Evolutionary conservation across 2,113 vertebrate species (phyloP).

Genomic region (Romanogobio albipinnatus): DNA sequence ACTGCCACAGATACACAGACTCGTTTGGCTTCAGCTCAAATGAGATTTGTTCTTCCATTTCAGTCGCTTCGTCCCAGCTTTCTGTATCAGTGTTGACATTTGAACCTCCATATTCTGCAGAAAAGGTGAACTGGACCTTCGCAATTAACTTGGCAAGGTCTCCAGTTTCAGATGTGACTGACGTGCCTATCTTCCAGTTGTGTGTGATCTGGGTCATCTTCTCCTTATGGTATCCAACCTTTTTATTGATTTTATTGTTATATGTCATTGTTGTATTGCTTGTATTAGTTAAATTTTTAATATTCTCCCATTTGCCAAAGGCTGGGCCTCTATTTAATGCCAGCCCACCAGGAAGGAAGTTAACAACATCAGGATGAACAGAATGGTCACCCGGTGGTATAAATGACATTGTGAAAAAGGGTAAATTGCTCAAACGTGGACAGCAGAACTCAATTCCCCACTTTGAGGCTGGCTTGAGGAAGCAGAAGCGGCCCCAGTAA

Average conservation of each 20-base stretch:
- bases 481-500: conserved; percentile 16
- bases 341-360: neutral
- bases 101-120: no score
- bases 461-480: neutral
- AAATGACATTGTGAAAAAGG: no score
- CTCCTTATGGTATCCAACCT: no score
- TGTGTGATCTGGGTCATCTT: neutral
- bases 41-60: no score
- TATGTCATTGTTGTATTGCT: neutral
- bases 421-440: no score
- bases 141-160: no score
- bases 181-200: neutral
- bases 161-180: no score
- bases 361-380: neutral
- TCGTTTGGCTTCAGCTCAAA: no score
- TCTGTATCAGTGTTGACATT: no score
- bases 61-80: no score
- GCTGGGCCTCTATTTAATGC: neutral
- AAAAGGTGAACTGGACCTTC: no score
- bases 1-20: neutral
- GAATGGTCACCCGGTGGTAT: neutral
- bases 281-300: neutral
- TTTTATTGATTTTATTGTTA: neutral
- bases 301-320: conserved; percentile 5
- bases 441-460: neutral